Evolutionary conservation across 2,888 invertebrate species (phyloP).

Genomic region (Pantelozetes paolii): DNA sequence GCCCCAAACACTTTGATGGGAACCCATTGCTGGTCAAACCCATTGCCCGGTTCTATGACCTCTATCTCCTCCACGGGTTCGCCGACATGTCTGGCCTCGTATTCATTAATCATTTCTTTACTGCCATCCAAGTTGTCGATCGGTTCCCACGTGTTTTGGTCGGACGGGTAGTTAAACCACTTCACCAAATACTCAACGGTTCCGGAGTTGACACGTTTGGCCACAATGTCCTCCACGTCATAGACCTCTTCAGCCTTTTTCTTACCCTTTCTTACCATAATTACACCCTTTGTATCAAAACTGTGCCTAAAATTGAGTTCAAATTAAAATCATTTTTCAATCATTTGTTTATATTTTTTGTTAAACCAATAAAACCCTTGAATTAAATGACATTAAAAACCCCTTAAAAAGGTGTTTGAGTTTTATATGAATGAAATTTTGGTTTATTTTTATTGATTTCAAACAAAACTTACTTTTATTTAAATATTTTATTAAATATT

Average conservation of each 20-base stretch:
- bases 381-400: no score
- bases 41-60: not conserved
- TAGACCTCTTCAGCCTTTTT: slow-evolving; percentile 9
- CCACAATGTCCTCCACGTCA: slow-evolving; percentile 16
- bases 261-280: no score
- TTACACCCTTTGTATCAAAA: no score
- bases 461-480: no score
- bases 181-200: slow-evolving; percentile 16
- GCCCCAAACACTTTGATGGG: slow-evolving; percentile 13
- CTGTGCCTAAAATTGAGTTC: no score
- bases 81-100: not conserved
- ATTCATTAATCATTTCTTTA: not conserved
- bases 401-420: no score
- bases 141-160: slow-evolving; percentile 29
- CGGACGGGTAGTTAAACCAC: not conserved
- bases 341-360: no score
- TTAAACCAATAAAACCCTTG: no score
- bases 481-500: no score
- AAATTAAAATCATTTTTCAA: no score
- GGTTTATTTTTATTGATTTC: no score
- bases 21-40: not conserved
- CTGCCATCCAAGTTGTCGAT: slow-evolving; percentile 7
- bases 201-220: not conserved
- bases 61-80: not conserved
- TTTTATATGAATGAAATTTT: no score